Evolutionary conservation across 2,113 vertebrate species (phyloP).

Genomic region (Chamaea fasciata): DNA sequence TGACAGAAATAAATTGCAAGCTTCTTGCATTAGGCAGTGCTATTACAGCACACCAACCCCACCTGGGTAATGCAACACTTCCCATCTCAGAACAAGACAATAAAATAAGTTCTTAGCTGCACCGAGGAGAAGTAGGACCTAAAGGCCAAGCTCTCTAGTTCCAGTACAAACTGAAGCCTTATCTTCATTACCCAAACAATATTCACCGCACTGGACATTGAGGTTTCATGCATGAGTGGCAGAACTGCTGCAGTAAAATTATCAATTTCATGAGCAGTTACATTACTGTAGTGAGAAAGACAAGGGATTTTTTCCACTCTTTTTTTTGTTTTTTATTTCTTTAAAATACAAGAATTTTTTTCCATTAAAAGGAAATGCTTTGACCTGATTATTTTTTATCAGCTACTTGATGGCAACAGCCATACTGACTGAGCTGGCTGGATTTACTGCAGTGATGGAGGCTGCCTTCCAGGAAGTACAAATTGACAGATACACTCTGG

Average conservation of each 20-base stretch:
- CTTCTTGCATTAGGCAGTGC: neutral
- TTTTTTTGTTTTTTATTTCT: neutral
- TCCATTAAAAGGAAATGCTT: neutral
- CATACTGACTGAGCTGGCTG: neutral
- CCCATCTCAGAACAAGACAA: neutral
- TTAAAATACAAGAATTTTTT: neutral
- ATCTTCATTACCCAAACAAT: neutral
- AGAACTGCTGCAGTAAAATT: neutral
- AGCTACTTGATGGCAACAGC: neutral
- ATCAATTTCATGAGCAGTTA: neutral
- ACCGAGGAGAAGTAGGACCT: neutral
- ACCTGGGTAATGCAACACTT: neutral
- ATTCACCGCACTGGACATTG: neutral
- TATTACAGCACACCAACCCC: neutral
- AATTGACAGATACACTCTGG: neutral
- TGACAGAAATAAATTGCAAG: neutral
- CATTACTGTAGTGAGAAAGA: neutral
- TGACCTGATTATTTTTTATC: neutral
- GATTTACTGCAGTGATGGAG: neutral
- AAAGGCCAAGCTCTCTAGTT: neutral
- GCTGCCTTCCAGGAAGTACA: neutral
- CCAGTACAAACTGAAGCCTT: neutral
- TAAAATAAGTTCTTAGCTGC: neutral
- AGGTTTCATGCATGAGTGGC: neutral
- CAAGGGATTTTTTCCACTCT: neutral